These are phyloP conservation scores for Neuroscelio doddi DNA, from an alignment of 2,888 invertebrate species.

Conservation along the genomic window DNA sequence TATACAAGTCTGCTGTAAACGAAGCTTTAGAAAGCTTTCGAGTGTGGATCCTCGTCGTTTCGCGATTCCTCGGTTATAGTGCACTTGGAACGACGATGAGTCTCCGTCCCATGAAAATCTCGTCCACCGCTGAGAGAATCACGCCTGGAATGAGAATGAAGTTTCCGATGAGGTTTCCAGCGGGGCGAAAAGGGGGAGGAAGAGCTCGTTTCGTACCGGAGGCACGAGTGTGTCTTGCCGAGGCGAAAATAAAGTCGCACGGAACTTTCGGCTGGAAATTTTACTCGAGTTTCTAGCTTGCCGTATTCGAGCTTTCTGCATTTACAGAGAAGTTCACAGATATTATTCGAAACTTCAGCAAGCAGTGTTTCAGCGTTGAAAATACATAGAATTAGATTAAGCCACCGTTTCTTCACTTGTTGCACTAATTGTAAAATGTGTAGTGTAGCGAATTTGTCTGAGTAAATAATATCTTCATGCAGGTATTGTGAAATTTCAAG, in stretches of 20 bases:
- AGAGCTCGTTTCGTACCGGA: slow-evolving; percentile 26
- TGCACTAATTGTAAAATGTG: slow-evolving; percentile 14
- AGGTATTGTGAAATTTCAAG: no score
- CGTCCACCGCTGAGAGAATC: slow-evolving; percentile 28
- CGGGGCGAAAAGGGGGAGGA: slow-evolving; percentile 6
- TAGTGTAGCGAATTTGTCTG: background rate
- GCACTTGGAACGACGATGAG: slow-evolving; percentile 18
- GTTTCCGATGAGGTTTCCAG: slow-evolving; percentile 31
- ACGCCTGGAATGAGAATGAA: slow-evolving; percentile 40
- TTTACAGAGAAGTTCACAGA: background rate
- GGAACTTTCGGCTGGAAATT: slow-evolving; percentile 17
- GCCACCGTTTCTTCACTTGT: slow-evolving; percentile 1
- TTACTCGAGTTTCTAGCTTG: slow-evolving; percentile 8
- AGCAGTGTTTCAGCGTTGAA: slow-evolving; percentile 14
- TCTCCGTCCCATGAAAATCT: slow-evolving; percentile 27
- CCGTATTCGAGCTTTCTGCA: background rate
- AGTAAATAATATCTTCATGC: slow-evolving; percentile 8
- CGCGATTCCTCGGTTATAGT: slow-evolving; percentile 30
- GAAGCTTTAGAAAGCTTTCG: background rate
- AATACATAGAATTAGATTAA: slow-evolving; percentile 27
- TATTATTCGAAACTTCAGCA: slow-evolving; percentile 9
- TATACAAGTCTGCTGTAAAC: slow-evolving; percentile 5
- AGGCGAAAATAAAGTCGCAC: slow-evolving; percentile 29
- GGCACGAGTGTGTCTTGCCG: slow-evolving; percentile 24
- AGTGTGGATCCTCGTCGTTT: slow-evolving; percentile 9